Evolutionary conservation across 2,113 vertebrate species (phyloP).

Genomic region (Dryoscopus gambensis): DNA sequence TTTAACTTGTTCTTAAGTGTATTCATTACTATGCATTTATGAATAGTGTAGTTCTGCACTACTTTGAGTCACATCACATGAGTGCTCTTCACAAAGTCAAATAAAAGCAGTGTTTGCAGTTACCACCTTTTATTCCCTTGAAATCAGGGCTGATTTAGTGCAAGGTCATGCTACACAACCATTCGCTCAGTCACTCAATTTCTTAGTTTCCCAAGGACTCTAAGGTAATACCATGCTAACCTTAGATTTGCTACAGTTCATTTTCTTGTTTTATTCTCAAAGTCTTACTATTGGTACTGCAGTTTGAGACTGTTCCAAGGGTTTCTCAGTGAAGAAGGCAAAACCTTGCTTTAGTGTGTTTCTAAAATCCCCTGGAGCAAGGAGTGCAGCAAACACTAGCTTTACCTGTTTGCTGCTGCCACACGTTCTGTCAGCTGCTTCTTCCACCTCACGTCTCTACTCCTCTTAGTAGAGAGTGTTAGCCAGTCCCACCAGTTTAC

Average conservation of each 20-base stretch:
- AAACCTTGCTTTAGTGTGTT: fast-evolving
- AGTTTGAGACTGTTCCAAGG: neutral
- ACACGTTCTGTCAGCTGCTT: fast-evolving
- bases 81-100: neutral
- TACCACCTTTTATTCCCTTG: neutral
- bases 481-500: neutral
- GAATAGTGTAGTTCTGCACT: neutral
- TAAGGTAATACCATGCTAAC: neutral
- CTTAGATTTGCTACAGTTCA: neutral
- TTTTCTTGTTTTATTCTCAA: neutral
- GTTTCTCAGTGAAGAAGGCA: neutral
- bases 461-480: neutral
- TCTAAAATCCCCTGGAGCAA: neutral
- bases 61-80: neutral
- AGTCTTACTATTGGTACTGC: neutral
- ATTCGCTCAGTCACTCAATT: neutral
- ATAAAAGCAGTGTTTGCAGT: neutral
- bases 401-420: neutral
- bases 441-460: neutral
- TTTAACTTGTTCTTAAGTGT: conserved; percentile 14
- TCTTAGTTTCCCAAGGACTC: neutral
- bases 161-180: neutral
- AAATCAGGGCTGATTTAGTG: neutral
- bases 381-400: neutral
- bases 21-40: conserved; percentile 36